Evolutionary conservation across 2,797 vertebrate genomes (phyloP).

Genomic region (Sebastes baramenuke): DNA sequence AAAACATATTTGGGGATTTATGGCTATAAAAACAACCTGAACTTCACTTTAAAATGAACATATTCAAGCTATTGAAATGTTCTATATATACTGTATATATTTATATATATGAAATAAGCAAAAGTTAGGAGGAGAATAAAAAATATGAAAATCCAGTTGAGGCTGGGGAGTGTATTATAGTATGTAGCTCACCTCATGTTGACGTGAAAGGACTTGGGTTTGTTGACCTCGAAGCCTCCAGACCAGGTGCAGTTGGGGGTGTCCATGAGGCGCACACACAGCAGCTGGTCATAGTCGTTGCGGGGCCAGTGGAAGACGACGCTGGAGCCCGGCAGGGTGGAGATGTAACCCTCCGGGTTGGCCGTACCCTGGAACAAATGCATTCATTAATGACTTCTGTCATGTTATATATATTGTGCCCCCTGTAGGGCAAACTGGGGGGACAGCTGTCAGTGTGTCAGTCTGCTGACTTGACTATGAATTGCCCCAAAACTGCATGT

Average conservation of each 20-base stretch:
- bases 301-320: slow-evolving; percentile 99
- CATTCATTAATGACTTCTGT: background rate
- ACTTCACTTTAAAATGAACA: background rate
- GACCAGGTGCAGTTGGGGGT: slow-evolving; percentile 93
- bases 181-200: slow-evolving; percentile 91
- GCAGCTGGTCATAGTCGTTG: slow-evolving; percentile 94
- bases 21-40: background rate
- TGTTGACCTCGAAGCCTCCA: slow-evolving; percentile 97
- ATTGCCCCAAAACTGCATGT: too few relatives aligned
- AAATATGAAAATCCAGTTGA: background rate
- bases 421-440: background rate
- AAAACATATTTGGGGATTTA: too few relatives aligned
- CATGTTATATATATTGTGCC: background rate
- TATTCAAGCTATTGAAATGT: background rate
- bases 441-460: too few relatives aligned
- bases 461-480: too few relatives aligned
- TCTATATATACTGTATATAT: too few relatives aligned
- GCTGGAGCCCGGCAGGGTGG: slow-evolving; percentile 94
- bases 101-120: too few relatives aligned
- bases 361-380: slow-evolving; percentile 82
- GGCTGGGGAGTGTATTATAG: background rate
- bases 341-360: slow-evolving; percentile 96
- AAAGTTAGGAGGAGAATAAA: background rate
- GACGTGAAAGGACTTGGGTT: slow-evolving; percentile 95
- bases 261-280: slow-evolving; percentile 96